Conservation (phyloP, 2,113 vertebrate species). For the Otus sunia region DNA sequence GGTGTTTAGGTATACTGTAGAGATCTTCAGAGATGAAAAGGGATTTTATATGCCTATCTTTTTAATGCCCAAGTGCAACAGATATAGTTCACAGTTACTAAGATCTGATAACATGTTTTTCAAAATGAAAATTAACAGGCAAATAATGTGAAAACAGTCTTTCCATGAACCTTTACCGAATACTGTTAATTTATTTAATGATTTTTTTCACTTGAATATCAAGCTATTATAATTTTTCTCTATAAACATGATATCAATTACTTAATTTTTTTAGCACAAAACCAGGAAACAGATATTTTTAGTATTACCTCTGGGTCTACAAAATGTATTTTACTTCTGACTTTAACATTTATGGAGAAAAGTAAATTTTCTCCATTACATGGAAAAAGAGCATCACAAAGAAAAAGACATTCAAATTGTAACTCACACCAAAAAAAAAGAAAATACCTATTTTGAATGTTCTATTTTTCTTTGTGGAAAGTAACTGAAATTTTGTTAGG, state of each 20-base stretch:
- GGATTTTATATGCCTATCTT: background rate
- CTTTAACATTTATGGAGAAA: background rate
- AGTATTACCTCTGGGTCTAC: background rate
- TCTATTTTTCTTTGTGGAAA: background rate
- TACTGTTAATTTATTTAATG: background rate
- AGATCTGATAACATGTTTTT: background rate
- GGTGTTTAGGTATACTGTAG: background rate
- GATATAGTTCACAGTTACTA: background rate
- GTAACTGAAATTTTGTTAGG: background rate
- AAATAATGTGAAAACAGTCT: background rate
- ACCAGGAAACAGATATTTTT: background rate
- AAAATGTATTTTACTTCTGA: background rate
- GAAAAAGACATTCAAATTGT: background rate
- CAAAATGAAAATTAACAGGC: background rate
- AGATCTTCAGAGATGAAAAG: background rate
- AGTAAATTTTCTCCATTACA: background rate
- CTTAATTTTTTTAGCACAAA: background rate
- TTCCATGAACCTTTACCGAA: background rate
- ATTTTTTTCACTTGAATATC: background rate
- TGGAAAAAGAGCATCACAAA: background rate
- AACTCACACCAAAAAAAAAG: background rate
- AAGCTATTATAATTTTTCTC: background rate
- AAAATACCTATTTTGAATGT: fast-evolving
- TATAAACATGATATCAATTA: background rate
- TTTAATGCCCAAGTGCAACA: background rate